Evolutionary conservation across 1,140 invertebrate species (phyloP), one percentile per base, ranked within the genome.

Genomic region (Tribolium madens): DNA sequence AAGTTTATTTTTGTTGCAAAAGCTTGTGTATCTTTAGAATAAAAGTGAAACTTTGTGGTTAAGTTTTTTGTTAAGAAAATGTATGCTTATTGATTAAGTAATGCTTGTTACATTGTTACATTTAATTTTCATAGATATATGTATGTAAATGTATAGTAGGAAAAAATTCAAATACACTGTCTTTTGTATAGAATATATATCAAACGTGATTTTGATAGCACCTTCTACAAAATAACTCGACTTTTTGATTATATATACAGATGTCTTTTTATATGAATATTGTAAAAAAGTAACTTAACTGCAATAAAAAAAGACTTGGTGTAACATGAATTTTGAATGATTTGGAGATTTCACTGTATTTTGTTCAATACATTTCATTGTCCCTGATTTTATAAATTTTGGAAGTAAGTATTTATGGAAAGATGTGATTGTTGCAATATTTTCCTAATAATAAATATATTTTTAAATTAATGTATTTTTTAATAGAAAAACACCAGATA

Each of bases 381-480:
- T 57, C 7, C 18, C 21, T 57, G 52, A 57, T 57, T 57, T 57
- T 57, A n/a, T 57, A 57, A 57, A 64, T 64, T 64, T 64, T 64
- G 57, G 57, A 12, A 33, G 31, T 33, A 64, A 64, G 57, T 64
- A 64, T 64, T 64, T 64, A 64, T 64, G 57, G 26, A 72, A 48
- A 50, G 70, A 36, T 72, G 70, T 72, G 70, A 72, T 72, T 72
- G 70, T 72, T 72, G 70, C 50, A 72, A 48, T 72, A 72, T 72
- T 72, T 72, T 72, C 70, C 70, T 72, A 72, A 31, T 50, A 71
- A 71, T 72, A 72, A 72, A 72, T 72, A 72, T 72, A 72, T 72
- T 72, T 72, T 72, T 72, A 72, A 72, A 50, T 26, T 72, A 72
- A 12, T 7, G 17, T 64, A 6, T 64, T 57, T 57, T 9, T 64